Evolutionary conservation across 2,797 vertebrate species (phyloP).

Genomic region (Clarias fuscus): DNA sequence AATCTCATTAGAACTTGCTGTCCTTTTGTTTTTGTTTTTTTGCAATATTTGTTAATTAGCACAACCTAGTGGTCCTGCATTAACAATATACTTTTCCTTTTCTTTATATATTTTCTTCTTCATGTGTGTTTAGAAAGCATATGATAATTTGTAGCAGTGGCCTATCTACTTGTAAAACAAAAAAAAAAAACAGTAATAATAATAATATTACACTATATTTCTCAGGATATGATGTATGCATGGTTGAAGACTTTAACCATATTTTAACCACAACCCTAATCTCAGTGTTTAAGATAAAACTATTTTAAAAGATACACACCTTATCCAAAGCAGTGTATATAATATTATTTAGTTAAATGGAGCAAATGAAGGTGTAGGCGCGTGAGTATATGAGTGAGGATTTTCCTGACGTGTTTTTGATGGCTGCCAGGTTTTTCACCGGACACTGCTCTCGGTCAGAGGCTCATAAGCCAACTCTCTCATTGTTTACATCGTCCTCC

Average conservation of each 20-base stretch:
- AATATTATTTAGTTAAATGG: background rate
- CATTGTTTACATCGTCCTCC: constrained; percentile 33
- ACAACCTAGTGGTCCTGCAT: background rate
- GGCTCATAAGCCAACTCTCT: background rate
- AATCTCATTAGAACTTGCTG: background rate
- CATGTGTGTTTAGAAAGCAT: background rate
- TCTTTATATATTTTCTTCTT: constrained; percentile 2
- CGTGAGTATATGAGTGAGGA: background rate
- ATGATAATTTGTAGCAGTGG: background rate
- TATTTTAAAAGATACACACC: constrained; percentile 3
- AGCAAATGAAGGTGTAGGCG: background rate
- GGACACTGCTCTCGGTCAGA: background rate
- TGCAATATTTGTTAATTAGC: background rate
- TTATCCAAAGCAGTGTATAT: constrained; percentile 11
- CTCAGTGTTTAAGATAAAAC: background rate
- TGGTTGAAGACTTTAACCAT: constrained; percentile 24
- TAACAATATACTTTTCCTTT: background rate
- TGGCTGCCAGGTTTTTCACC: background rate
- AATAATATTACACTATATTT: constrained; percentile 24
- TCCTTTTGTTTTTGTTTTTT: background rate
- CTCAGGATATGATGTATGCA: constrained; percentile 44
- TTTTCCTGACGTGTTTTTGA: background rate
- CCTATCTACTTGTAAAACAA: background rate
- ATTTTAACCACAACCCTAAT: constrained; percentile 24
- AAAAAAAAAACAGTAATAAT: background rate